phyloP scores from a whole-genome alignment of 2,797 vertebrate species.

The Pseudochirops cupreus region DNA sequence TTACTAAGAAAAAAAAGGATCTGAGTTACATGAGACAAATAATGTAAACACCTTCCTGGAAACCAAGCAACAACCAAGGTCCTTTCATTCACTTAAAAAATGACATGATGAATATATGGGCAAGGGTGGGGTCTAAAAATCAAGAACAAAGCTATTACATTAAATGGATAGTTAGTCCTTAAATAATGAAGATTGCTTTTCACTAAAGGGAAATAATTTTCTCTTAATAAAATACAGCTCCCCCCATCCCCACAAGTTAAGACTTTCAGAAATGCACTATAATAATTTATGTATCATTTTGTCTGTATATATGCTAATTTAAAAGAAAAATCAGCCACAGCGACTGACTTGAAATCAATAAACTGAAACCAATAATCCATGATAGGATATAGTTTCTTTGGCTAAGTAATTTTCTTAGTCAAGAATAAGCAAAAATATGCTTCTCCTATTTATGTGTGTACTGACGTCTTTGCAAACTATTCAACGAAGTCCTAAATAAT shows the following conservation, averaged over 20 bases:
- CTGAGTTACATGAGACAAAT: not conserved
- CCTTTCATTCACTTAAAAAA: not conserved
- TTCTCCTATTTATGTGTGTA: not conserved
- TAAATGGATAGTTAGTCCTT: not conserved
- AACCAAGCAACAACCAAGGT: not conserved
- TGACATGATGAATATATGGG: not conserved
- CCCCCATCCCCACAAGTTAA: slow-evolving; percentile 14
- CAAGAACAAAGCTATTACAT: not conserved
- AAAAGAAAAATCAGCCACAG: not conserved
- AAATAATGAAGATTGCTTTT: slow-evolving; percentile 1
- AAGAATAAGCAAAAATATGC: slow-evolving; percentile 22
- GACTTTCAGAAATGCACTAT: not conserved
- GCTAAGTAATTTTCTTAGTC: slow-evolving; percentile 29
- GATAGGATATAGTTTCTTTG: not conserved
- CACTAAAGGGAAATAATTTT: slow-evolving; percentile 38
- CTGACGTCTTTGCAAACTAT: not conserved
- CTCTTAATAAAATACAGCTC: not conserved
- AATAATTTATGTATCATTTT: not conserved
- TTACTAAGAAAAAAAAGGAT: not conserved
- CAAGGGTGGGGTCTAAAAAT: not conserved
- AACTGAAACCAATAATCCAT: slow-evolving; percentile 4
- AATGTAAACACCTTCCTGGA: not conserved
- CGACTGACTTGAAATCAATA: slow-evolving; percentile 34
- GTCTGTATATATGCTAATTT: slow-evolving; percentile 17
- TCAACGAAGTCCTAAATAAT: slow-evolving; percentile 15